Evolutionary conservation across 2,888 invertebrate species (phyloP), one percentile per base, ranked within the genome.

Genomic region (Ormyrus pomaceus): DNA sequence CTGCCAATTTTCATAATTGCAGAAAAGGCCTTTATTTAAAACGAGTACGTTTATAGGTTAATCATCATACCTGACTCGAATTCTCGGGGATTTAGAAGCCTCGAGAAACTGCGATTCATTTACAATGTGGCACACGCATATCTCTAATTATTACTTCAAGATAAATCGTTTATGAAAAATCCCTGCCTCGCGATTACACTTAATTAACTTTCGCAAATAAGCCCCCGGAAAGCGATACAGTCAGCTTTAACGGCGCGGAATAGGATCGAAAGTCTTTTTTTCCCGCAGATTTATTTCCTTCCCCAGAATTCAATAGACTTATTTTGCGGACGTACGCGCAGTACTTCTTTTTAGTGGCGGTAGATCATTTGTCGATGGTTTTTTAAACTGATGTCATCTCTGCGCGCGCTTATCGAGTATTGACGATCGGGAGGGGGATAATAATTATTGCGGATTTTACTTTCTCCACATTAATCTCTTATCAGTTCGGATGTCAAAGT

Each of bases 181-280:
- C n/a, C 61, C 53, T 56, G 55, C 34, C n/a, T n/a, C 34, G 61
- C 51, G 46, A 69, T 76, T 76, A 55, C 61, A 19, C 64, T 70
- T 70, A 70, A 70, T 70, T 70, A 64, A 77, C 77, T 70, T 70
- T 70, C 50, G 62, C 70, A 69, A 62, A 69, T 76, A 53, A n/a
- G 34, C 68, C 34, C 34, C 3, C 34, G 34, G 34, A 0, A 3
- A 34, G 34, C 34, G 34, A 51, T 45, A 56, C 9, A 48, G 56
- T 19, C 45, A 6, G 6, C 19, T 48, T 48, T 48, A 61, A 69
- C 69, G 55, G 48, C 9, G 65, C 56, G 50, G 53, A 48, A 48
- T 55, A 5, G 10, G 34, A 10, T 9, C n/a, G 7, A 71, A 34
- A n/a, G 13, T 8, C 19, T 71, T 61, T 62, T 59, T 71, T 34